Evolutionary conservation across 2,797 vertebrate species (phyloP).

Genomic region (Margarornis squamiger): DNA sequence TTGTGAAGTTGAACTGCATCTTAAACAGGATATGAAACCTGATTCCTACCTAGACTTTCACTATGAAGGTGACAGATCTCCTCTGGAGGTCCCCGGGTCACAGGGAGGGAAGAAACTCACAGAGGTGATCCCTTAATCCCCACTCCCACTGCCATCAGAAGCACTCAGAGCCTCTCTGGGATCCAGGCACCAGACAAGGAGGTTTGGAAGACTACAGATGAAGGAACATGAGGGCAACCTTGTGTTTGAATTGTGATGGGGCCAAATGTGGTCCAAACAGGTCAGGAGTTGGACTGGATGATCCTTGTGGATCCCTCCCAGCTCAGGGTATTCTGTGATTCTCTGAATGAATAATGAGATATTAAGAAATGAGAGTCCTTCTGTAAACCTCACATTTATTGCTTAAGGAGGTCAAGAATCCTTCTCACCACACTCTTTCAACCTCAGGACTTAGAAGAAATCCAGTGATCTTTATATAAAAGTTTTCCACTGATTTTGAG

Average conservation of each 20-base stretch:
- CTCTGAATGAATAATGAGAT: accelerated
- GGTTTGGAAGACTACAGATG: neutral
- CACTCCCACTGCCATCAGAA: neutral
- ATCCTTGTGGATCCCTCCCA: neutral
- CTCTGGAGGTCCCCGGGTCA: neutral
- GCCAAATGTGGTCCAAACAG: accelerated
- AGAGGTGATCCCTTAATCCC: neutral
- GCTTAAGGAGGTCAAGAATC: neutral
- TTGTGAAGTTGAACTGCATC: neutral
- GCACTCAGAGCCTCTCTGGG: neutral
- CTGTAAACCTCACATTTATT: neutral
- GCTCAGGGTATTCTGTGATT: neutral
- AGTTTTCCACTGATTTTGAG: neutral
- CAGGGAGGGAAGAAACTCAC: neutral
- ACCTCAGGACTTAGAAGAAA: neutral
- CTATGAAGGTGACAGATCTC: neutral
- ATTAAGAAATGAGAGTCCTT: neutral
- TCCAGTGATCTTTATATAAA: neutral
- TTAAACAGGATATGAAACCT: neutral
- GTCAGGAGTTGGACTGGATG: neutral
- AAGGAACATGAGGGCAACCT: neutral
- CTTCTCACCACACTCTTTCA: neutral
- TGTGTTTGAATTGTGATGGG: accelerated
- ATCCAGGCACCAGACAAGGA: neutral
- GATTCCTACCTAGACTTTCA: neutral